phyloP scores from a whole-genome alignment of 2,113 vertebrate genomes.

The Bombycilla garrulus region DNA sequence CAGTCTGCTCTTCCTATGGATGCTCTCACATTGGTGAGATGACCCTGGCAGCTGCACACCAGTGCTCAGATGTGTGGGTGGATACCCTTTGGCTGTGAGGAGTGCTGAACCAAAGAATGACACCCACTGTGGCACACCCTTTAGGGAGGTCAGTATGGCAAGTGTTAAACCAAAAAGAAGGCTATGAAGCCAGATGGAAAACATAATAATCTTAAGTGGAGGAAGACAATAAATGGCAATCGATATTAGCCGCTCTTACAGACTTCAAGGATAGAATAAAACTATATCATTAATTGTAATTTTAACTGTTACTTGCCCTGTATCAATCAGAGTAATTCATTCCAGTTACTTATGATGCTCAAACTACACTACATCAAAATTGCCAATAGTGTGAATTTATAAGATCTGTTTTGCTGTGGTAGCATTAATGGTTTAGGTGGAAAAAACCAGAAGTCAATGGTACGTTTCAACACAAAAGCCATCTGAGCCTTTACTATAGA shows the following conservation, averaged over 20 bases:
- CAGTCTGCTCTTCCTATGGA: not conserved
- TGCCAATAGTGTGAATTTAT: not conserved
- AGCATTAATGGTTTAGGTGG: not conserved
- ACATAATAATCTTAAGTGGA: not conserved
- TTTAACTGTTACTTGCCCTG: slow-evolving; percentile 45
- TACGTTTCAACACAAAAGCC: slow-evolving; percentile 64
- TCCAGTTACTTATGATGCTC: not conserved
- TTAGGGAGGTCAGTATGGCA: not conserved
- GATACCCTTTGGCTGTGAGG: not conserved
- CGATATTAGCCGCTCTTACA: not conserved
- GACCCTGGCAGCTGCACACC: not conserved
- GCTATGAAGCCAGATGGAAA: not conserved
- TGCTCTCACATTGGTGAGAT: not conserved
- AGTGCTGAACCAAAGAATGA: not conserved
- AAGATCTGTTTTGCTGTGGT: slow-evolving; percentile 25
- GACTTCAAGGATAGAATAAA: slow-evolving; percentile 16
- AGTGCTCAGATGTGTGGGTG: not conserved
- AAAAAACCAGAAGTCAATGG: not conserved
- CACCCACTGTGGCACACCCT: not conserved
- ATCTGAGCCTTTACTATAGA: slow-evolving; percentile 61
- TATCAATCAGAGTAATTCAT: slow-evolving; percentile 49
- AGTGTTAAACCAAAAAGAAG: not conserved
- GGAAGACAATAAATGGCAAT: slow-evolving; percentile 32
- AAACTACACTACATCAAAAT: slow-evolving; percentile 41
- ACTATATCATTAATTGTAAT: slow-evolving; percentile 18